Evolutionary conservation across 2,888 invertebrate genomes (phyloP).

Genomic region (Spodoptera exigua): DNA sequence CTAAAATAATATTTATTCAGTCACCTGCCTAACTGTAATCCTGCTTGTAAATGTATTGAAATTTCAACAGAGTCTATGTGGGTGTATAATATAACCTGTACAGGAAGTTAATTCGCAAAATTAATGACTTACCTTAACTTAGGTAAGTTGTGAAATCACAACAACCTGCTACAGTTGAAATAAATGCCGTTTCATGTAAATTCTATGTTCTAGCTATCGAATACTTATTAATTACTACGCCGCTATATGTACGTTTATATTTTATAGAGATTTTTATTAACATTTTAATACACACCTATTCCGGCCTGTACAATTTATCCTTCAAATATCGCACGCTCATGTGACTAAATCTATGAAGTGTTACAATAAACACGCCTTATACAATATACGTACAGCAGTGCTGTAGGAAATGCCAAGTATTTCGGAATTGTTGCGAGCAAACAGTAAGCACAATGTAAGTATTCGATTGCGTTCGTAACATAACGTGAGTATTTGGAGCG

Average conservation of each 20-base stretch:
- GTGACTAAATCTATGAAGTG: slow-evolving; percentile 26
- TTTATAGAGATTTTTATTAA: slow-evolving; percentile 24
- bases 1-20: slow-evolving; percentile 18
- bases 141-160: slow-evolving; percentile 42
- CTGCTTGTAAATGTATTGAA: slow-evolving; percentile 21
- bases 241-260: slow-evolving; percentile 19
- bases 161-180: slow-evolving; percentile 35
- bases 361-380: slow-evolving; percentile 38
- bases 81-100: slow-evolving; percentile 36
- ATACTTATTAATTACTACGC: slow-evolving; percentile 37
- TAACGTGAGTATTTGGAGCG: slow-evolving; percentile 56
- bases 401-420: slow-evolving; percentile 29
- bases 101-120: slow-evolving; percentile 53
- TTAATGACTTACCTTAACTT: slow-evolving; percentile 50
- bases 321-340: slow-evolving; percentile 23
- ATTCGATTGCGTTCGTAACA: slow-evolving; percentile 45
- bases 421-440: slow-evolving; percentile 32
- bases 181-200: slow-evolving; percentile 40
- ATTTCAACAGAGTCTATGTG: slow-evolving; percentile 39
- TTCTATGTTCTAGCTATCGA: slow-evolving; percentile 32
- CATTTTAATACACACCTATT: slow-evolving; percentile 32
- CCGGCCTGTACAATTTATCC: slow-evolving; percentile 29
- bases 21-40: slow-evolving; percentile 6
- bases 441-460: slow-evolving; percentile 24
- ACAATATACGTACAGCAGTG: slow-evolving; percentile 9